Evolutionary conservation across 2,113 vertebrate genomes (phyloP), one percentile per base, ranked within the genome.

Genomic region (Columbina picui): DNA sequence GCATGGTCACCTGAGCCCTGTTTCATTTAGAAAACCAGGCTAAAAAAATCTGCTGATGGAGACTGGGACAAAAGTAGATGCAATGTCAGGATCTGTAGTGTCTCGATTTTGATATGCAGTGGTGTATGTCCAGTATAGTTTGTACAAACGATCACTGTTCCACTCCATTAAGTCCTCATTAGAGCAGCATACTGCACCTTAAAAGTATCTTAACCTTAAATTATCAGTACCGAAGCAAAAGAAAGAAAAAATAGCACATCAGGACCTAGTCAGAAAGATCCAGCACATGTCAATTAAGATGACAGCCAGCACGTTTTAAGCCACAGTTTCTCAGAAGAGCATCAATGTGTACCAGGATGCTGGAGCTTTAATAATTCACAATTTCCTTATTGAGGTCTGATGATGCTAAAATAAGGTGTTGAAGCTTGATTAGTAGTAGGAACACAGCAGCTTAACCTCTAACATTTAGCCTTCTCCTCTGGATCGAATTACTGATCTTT

Each of bases 401-500:
- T 97, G 96, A 98, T 96, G 96, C 95, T 92, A 98, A 95, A 97
- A 98, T 97, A 97, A 97, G 97, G 97, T 98, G 98, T 97, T 98
- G 98, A 98, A 98, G 98, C 98, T 98, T 98, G 98, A 98, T 98
- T 98, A 98, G 98, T 98, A 98, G 98, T 98, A 98, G 98, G 98
- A 98, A 98, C 98, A 98, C 93, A 98, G 98, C 98, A 98, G 98
- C 98, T 99, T 98, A 98, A 98, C 98, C 97, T 98, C 97, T 98
- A 98, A 98, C 98, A 97, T 98, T 98, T 98, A 98, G 98, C 98
- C 96, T 97, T 98, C 98, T 98, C 96, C 97, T 98, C 98, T 96
- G 95, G 98, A 98, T 99, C 98, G 97, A 98, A 98, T 99, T 99
- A 98, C 99, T 98, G 97, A 98, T 99, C 98, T 98, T 98, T 99